phyloP scores from a whole-genome alignment of 2,797 vertebrate genomes.

The Sebastes oblongus region DNA sequence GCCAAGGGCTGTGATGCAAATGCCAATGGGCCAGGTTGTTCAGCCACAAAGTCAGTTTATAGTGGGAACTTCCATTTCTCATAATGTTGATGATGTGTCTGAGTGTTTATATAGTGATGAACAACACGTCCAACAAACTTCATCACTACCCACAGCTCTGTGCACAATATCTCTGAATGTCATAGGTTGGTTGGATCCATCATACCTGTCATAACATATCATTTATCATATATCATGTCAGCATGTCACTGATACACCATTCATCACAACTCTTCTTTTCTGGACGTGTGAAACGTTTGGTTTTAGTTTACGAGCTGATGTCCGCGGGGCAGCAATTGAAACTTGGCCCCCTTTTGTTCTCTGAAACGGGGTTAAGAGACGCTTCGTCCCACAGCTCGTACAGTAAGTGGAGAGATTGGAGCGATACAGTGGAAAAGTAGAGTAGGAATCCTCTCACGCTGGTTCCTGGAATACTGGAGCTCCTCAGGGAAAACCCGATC shows the following conservation, averaged over 20 bases:
- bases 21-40: too few relatives aligned
- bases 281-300: background rate
- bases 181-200: background rate
- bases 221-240: background rate
- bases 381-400: background rate
- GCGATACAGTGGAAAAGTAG: conserved; percentile 15
- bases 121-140: too few relatives aligned
- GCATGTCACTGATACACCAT: background rate
- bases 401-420: background rate
- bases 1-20: too few relatives aligned
- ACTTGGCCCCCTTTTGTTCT: background rate
- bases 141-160: too few relatives aligned
- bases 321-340: background rate
- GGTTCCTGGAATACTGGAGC: background rate
- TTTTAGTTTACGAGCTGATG: background rate
- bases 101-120: background rate
- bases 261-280: background rate
- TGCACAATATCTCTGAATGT: background rate
- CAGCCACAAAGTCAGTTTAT: too few relatives aligned
- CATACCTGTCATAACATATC: background rate
- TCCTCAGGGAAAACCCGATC: background rate
- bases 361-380: background rate
- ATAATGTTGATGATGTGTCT: too few relatives aligned
- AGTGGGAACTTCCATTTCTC: too few relatives aligned
- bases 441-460: background rate